A percentile compares a stretch with the other conserved stretches of the same genome.
phyloP scores from a whole-genome alignment of 1,140 invertebrate species.

The Drosophila obscura region DNA sequence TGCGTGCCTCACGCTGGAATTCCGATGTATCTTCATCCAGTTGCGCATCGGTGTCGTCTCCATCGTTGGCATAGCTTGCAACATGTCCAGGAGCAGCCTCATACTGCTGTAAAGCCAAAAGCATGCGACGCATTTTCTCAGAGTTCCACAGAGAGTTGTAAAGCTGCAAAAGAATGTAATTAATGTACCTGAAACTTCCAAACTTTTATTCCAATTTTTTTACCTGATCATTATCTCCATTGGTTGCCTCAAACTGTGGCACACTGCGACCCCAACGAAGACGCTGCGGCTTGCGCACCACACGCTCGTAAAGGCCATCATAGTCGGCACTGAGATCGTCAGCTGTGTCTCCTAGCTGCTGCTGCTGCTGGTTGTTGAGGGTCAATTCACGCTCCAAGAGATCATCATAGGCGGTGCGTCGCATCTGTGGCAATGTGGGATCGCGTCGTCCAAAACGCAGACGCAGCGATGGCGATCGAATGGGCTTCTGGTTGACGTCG shows the following conservation, averaged over 20 bases:
- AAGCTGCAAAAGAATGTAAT: constrained; percentile 28
- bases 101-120: constrained; percentile 58
- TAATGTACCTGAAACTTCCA: background rate
- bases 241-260: constrained; percentile 30
- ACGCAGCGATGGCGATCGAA: constrained; percentile 86
- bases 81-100: constrained; percentile 20
- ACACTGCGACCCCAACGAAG: constrained; percentile 77
- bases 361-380: constrained; percentile 50
- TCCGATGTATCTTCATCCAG: constrained; percentile 47
- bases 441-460: constrained; percentile 87
- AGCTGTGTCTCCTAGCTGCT: constrained; percentile 7
- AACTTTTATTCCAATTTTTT: background rate
- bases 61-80: constrained; percentile 30
- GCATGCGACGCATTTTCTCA: constrained; percentile 54
- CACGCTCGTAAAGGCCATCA: constrained; percentile 57
- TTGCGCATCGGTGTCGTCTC: constrained; percentile 24
- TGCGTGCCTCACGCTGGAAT: constrained; percentile 74
- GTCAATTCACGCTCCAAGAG: constrained; percentile 65
- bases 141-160: constrained; percentile 53
- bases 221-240: constrained; percentile 53
- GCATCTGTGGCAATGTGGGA: constrained; percentile 84
- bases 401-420: constrained; percentile 67
- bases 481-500: constrained; percentile 84
- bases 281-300: constrained; percentile 75
- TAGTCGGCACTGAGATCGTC: constrained; percentile 51